These are phyloP conservation scores for Triplophysa rosa DNA, from an alignment of 2,113 vertebrate species.

Conservation along the genomic window DNA sequence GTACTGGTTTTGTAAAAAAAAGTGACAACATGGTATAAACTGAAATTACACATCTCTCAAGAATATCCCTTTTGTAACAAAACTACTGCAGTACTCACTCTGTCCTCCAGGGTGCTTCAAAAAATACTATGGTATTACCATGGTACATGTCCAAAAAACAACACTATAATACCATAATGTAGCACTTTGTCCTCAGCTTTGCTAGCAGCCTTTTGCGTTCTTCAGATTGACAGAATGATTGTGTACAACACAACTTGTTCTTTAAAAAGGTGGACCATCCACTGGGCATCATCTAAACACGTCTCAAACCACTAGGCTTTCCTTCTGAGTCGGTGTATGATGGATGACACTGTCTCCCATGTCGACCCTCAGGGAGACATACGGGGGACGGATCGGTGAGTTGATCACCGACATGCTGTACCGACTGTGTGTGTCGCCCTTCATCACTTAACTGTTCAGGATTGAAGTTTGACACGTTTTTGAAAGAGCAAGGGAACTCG, in stretches of 20 bases:
- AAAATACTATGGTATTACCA: neutral
- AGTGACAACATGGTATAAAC: too few species aligned
- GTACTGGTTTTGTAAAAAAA: too few species aligned
- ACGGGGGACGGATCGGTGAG: slow-evolving; percentile 20
- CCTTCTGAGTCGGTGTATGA: neutral
- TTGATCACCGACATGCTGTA: slow-evolving; percentile 26
- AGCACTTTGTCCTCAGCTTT: too few species aligned
- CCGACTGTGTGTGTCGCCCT: neutral
- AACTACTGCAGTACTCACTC: neutral
- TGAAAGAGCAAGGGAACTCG: neutral
- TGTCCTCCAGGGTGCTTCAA: neutral
- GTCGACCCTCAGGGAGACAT: neutral
- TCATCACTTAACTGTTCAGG: slow-evolving; percentile 1
- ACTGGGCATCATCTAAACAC: slow-evolving; percentile 6
- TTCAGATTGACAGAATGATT: neutral
- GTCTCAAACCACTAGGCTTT: slow-evolving; percentile 14
- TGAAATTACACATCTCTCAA: too few species aligned
- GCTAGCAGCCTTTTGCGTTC: neutral
- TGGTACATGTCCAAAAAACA: neutral
- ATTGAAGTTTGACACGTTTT: neutral
- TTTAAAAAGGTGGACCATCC: neutral
- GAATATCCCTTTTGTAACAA: neutral
- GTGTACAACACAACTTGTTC: neutral
- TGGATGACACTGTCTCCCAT: neutral
- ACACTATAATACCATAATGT: too few species aligned